Percentiles rank a stretch among this genome's conserved stretches.
Conservation (phyloP, 2,888 invertebrate species). For the Deroplatys truncata region DNA sequence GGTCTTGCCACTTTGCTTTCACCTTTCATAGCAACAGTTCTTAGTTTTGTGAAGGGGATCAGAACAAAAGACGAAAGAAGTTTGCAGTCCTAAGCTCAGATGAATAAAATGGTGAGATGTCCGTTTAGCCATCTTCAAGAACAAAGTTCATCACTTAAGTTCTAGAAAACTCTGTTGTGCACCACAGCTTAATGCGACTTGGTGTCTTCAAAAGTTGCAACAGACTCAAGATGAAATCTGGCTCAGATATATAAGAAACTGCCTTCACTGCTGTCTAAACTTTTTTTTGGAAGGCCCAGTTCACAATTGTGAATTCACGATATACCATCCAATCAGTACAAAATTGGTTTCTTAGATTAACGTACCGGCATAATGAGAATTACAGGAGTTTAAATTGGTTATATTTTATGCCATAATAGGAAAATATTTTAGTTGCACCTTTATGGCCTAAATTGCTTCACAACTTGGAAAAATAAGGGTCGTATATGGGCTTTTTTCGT, state of each 20-base stretch:
- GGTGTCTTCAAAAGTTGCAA: neutral
- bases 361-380: no score
- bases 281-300: no score
- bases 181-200: neutral
- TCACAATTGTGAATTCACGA: no score
- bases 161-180: neutral
- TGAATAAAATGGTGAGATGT: neutral
- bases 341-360: no score
- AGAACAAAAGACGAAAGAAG: neutral
- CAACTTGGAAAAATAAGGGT: no score
- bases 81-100: neutral
- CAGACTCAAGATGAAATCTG: neutral
- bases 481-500: no score
- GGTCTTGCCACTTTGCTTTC: neutral
- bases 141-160: neutral
- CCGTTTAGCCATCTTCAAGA: neutral
- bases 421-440: no score
- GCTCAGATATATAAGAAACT: neutral
- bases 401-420: no score
- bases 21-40: neutral
- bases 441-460: no score
- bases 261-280: no score
- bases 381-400: no score
- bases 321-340: no score
- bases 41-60: neutral